Base-by-base conservation (phyloP, 2,113 vertebrate species). In the Cygnus buccinator region DNA sequence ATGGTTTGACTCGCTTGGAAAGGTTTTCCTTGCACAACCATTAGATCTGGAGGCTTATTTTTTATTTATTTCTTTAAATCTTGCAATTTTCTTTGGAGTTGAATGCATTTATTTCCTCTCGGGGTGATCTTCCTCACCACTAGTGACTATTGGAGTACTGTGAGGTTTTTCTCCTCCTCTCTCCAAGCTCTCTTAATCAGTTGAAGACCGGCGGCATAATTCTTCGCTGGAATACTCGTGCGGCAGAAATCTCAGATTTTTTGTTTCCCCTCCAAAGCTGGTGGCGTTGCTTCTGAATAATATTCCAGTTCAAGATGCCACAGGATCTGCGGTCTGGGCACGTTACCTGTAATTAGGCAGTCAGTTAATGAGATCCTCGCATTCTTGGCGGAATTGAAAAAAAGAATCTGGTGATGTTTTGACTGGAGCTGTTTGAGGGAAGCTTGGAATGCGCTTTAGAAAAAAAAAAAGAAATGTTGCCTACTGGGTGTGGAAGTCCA, bases 401-500 rank as follows among this genome's bases (percentile, higher is more conserved):
- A 39, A 39, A 39, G 22, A 95, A 94, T 83, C 95, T 79, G 87
- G 72, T 73, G 75, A 26, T 97, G 94, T 96, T 97, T 96, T 95
- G 89, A 93, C 95, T 96, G 94, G 84, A 95, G 52, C 94, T 63
- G 54, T 91, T 95, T 95, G 95, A 94, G 87, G 93, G 94, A 95
- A 90, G 76, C 78, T 91, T 97, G 95, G 95, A 96, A 96, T 97
- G 95, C 87, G 11, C 76, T 93, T 89, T 15, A 55, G 50, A 79
- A 91, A 20, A 46, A 22, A 21, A 22, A 22, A 4, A 21, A 48
- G 39, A 82, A 41, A 78, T 50, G 74, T 66, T 95, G 90, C 94
- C 71, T 94, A 55, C 80, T 89, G 95, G 90, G 95, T 95, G 92
- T 95, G 90, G 96, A 96, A 96, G 76, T 87, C 81, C 95, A 95